Percentiles rank a stretch among this genome's conserved stretches.
These are phyloP conservation scores for Atrichornis clamosus DNA, from an alignment of 2,113 vertebrate genomes.

Conservation along the genomic window DNA sequence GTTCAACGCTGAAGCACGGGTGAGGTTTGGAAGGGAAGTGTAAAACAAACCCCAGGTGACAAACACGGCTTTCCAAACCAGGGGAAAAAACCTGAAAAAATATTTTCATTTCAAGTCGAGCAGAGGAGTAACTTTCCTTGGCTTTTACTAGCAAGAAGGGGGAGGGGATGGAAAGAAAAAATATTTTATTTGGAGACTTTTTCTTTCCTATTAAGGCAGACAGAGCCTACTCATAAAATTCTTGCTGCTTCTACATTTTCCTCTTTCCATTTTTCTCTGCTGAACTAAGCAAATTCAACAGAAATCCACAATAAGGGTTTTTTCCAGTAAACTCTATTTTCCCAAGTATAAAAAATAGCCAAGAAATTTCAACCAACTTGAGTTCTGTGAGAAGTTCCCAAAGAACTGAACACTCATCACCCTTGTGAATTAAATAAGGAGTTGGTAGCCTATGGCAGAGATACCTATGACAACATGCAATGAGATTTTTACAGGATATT, in stretches of 20 bases:
- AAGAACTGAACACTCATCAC: background rate
- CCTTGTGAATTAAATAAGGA: background rate
- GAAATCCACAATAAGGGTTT: background rate
- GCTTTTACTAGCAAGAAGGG: background rate
- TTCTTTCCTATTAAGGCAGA: background rate
- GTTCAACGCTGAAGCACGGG: background rate
- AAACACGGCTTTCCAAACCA: background rate
- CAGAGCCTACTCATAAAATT: background rate
- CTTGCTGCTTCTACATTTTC: background rate
- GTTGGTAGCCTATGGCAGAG: background rate
- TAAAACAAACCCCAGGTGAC: background rate
- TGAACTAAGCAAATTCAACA: background rate
- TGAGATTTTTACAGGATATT: background rate
- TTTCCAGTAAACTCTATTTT: background rate
- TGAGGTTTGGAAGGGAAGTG: constrained; percentile 2
- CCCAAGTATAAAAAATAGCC: background rate
- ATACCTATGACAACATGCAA: background rate
- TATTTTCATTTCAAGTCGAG: constrained; percentile 22
- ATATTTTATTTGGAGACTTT: background rate
- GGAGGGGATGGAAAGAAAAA: background rate
- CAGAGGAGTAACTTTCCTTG: background rate
- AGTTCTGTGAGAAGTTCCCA: background rate
- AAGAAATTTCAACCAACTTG: background rate
- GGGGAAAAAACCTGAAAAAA: background rate
- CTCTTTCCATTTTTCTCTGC: background rate